phyloP scores from a whole-genome alignment of 2,888 invertebrate genomes.

The Charanyca ferruginea region DNA sequence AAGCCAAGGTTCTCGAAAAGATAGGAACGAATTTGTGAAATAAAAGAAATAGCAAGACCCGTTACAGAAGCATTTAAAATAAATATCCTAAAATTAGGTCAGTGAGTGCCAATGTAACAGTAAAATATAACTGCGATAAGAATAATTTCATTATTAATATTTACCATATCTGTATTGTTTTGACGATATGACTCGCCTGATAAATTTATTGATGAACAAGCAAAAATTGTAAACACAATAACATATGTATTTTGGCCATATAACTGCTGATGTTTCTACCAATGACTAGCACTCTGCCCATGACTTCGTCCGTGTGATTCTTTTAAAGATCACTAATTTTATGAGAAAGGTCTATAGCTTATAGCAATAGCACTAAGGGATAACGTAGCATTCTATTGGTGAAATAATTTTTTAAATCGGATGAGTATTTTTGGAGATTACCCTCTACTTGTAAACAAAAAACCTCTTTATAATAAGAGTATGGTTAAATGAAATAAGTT shows the following conservation, averaged over 20 bases:
- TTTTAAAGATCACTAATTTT: too few species aligned
- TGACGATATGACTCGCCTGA: constrained; percentile 19
- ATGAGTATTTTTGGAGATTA: too few species aligned
- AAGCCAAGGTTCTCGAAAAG: too few species aligned
- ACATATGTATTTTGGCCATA: not conserved
- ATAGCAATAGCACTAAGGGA: too few species aligned
- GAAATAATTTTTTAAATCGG: too few species aligned
- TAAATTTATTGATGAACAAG: constrained; percentile 3
- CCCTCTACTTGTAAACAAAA: too few species aligned
- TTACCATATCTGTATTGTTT: constrained; percentile 36
- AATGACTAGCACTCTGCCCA: too few species aligned
- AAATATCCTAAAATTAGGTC: constrained; percentile 21
- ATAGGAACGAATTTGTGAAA: too few species aligned
- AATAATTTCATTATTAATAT: constrained; percentile 21
- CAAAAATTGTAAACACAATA: not conserved
- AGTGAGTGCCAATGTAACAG: constrained; percentile 1
- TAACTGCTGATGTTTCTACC: not conserved
- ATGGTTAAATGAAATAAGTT: too few species aligned
- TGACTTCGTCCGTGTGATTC: too few species aligned
- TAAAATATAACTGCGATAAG: constrained; percentile 26
- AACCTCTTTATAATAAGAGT: not conserved
- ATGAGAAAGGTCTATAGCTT: too few species aligned
- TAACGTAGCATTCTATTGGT: too few species aligned
- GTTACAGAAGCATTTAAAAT: not conserved
- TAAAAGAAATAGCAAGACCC: not conserved